Evolutionary conservation across 1,140 invertebrate genomes (phyloP), one percentile per base, ranked within the genome.

Genomic region (Limonius californicus): DNA sequence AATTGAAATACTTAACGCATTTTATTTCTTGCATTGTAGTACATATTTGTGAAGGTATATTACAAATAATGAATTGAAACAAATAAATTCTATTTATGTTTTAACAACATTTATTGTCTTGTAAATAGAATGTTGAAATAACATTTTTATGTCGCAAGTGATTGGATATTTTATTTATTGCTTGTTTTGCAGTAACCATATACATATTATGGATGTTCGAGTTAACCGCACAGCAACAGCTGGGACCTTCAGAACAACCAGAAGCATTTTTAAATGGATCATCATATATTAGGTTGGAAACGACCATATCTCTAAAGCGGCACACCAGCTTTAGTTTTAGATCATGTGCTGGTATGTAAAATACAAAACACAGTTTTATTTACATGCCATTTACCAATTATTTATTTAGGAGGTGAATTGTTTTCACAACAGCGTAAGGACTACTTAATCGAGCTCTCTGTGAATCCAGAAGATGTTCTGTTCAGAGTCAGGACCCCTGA

Each of bases 201-300:
- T 50, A 50, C 20, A 12, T 50, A 16, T 18, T 50, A 19, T 50
- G 6, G 15, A 19, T 50, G 7, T 55, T 1, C 3, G 3, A 27
- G 2, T 27, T 16, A 2, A 30, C 1, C 18, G 4, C 1, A 0
- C 30, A 18, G 35, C 62, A 63, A 54, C 32, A 21, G 11, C 12
- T 66, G 42, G 74, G 72, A 6, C 81, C 80, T 47, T 82, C 82
- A 30, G 80, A 83, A 59, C 78, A 83, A 30, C 83, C 87, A 19
- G 89, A 92, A 77, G 89, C 87, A 15, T 91, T 89, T 70, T 89
- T 92, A 76, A 90, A 91, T 78, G 88, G 88, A 59, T 86, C 87
- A 65, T 84, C 89, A 4, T 89, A 87, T 72, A 80, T 91, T 54
- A 82, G 85, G 68, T 78, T 91, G 54, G 76, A 81, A 39, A 83